These are phyloP conservation scores for Polymixis lichenea DNA, from an alignment of 2,888 invertebrate species.

Conservation along the genomic window DNA sequence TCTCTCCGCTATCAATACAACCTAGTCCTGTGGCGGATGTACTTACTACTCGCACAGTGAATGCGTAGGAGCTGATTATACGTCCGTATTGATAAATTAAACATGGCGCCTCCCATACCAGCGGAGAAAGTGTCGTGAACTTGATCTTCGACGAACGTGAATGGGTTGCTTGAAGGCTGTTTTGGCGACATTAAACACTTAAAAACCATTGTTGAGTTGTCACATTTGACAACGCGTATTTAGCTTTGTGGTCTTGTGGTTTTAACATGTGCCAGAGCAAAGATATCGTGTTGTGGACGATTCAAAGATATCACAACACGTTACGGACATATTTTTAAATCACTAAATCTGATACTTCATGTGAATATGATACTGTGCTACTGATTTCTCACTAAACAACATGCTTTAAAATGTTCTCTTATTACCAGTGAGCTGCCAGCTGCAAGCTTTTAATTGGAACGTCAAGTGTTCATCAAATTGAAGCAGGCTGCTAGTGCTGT, in stretches of 20 bases:
- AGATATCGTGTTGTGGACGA: no score
- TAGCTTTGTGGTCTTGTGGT: neutral
- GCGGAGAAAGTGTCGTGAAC: constrained; percentile 73
- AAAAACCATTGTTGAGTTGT: neutral
- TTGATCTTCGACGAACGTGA: constrained; percentile 64
- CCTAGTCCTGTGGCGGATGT: constrained; percentile 58
- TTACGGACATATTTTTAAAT: no score
- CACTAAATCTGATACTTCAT: no score
- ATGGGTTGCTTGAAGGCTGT: constrained; percentile 16
- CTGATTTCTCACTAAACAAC: no score
- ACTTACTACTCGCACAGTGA: constrained; percentile 38
- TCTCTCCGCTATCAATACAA: constrained; percentile 41
- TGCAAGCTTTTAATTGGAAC: no score
- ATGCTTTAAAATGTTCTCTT: no score
- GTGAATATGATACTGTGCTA: no score
- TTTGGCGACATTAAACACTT: neutral
- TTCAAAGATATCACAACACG: neutral
- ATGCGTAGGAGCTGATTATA: constrained; percentile 67
- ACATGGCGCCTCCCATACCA: constrained; percentile 63
- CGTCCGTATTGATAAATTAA: constrained; percentile 66
- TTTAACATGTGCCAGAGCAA: neutral
- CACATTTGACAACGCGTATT: neutral
- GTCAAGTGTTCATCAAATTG: no score
- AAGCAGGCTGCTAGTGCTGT: neutral
- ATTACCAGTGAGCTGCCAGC: no score